These are phyloP conservation scores for Podarcis siculus DNA, from an alignment of 2,797 vertebrate genomes.

Conservation along the genomic window DNA sequence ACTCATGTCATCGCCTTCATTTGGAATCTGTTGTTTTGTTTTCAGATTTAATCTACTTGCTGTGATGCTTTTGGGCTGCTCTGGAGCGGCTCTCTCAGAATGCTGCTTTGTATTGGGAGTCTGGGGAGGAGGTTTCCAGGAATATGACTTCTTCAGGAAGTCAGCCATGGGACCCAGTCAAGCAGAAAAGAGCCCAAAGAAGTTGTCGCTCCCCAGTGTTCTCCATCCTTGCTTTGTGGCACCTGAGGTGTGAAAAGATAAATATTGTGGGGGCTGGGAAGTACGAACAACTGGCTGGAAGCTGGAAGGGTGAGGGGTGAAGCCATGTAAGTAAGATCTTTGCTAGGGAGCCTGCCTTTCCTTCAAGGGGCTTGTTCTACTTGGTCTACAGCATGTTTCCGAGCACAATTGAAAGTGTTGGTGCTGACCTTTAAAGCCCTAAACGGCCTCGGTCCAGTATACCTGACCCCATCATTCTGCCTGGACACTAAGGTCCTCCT, in stretches of 20 bases:
- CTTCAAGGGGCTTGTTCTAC: background rate
- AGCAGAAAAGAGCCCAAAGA: background rate
- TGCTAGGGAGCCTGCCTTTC: background rate
- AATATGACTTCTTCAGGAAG: background rate
- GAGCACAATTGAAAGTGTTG: no score
- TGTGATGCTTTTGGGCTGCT: slow-evolving; percentile 1
- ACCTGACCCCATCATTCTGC: no score
- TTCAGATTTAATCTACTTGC: background rate
- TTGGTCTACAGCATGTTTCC: background rate
- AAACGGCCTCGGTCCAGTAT: no score
- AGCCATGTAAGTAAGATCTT: background rate
- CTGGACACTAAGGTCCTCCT: no score
- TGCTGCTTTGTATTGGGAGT: background rate
- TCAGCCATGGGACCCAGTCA: background rate
- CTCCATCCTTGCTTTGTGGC: background rate
- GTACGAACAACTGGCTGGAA: background rate
- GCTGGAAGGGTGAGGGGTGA: background rate
- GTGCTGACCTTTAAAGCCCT: no score
- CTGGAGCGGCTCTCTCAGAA: background rate
- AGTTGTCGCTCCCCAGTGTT: background rate
- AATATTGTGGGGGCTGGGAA: background rate
- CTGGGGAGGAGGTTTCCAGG: background rate
- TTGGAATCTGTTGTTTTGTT: background rate
- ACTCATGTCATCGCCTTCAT: slow-evolving; percentile 12
- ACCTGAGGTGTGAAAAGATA: background rate